Evolutionary conservation across 2,888 invertebrate genomes (phyloP), one percentile per base, ranked within the genome.

Genomic region (Drosophila rellima): DNA sequence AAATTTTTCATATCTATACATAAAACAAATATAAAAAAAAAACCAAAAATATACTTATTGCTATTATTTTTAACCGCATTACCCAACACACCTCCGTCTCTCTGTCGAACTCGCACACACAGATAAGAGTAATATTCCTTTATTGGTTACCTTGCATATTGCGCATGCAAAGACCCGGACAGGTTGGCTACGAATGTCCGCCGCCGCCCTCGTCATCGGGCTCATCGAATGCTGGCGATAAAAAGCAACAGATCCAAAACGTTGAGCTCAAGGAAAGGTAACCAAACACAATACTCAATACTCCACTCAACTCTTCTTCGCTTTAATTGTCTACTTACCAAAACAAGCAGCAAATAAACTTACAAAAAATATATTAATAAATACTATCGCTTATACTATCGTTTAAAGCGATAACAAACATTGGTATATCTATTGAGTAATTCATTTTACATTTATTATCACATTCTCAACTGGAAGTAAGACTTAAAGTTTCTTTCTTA

Each of bases 61-160:
- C 75, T 84, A 85, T 82, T 80, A 86, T 80, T 82, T 79, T 81
- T 78, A 87, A 89, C 78, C 76, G 75, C 86, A 88, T 87, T 79
- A 80, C 88, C 82, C 79, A 82, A 90, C 87, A 83, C 90, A 81
- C 86, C 55, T 88, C 85, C 80, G 80, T 90, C 87, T 89, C 80
- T 88, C 87, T 88, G 74, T 86, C 88, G 74, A 80, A 82, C 80
- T 80, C 80, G 78, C 80, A 78, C 81, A 90, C 78, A 83, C 94
- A 97, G 97, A 96, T 97, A 91, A 96, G 96, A 93, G 95, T 96
- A 91, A 95, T 98, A 92, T 97, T 99, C 94, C 95, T 99, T 91
- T 97, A 97, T 93, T 99, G 99, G 98, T 94, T 99, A 93, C 99
- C 99, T 90, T 98, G 98, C 95, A 93, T 98, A 90, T 95, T 99